Evolutionary conservation across 2,888 invertebrate species (phyloP), one percentile per base, ranked within the genome.

Genomic region (Melikaiella ostensackeni): DNA sequence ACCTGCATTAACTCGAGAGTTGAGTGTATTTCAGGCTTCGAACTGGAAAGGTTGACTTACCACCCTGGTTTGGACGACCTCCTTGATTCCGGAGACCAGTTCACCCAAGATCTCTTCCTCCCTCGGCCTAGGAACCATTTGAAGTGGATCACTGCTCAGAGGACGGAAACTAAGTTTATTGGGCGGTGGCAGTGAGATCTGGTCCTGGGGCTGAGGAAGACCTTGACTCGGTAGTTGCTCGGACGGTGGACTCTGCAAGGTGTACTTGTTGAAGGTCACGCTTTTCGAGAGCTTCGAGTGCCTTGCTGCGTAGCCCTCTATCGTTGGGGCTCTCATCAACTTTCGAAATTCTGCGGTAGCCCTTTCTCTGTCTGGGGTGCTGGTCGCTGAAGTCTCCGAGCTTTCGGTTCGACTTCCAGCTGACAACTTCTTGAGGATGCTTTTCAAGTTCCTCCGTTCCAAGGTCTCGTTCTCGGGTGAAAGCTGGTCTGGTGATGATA

Each of bases 251-350:
- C 97, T 97, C 84, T 96, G 96, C 89, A 97, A 93, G 76, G 97
- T 97, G 90, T 96, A 96, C 80, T 96, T 93, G 92, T 97, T 96
- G 92, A 97, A 97, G 80, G 97, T 97, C 82, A 97, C 97, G 92
- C 97, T 97, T 93, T 97, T 97, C 75, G 96, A 94, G 90, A 97
- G 94, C 91, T 97, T 97, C 82, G 96, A 96, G 92, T 97, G 97
- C 88, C 97, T 93, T 75, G 96, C 97, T 79, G 96, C 97, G 92
- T 97, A 97, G 79, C 97, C 97, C 93, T 97, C 97, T 85, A 97
- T 93, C 79, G 97, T 97, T 80, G 96, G 97, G 38, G 97, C 97
- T 88, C 95, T 93, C 92, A 96, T 95, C 80, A 97, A 92, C 88
- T 94, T 95, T 85, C 93, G 94, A 77, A 96, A 92, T 88, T 96